Evolutionary conservation across 2,797 vertebrate species (phyloP).

Genomic region (Cichlasoma orientale): DNA sequence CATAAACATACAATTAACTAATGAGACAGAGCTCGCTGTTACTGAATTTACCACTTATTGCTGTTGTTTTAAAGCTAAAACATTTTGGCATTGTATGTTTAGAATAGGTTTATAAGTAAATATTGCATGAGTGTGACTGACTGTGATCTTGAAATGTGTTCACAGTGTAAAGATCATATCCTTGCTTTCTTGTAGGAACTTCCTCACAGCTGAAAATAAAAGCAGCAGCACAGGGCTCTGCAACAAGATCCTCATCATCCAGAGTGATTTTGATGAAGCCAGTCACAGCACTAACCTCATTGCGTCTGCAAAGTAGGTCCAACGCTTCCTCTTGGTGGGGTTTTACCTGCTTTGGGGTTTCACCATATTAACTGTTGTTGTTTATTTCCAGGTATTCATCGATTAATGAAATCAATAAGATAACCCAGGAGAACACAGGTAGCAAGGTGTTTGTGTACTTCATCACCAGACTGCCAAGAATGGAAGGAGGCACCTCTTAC

Average conservation of each 20-base stretch:
- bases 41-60: background rate
- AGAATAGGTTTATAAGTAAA: background rate
- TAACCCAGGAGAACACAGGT: constrained; percentile 53
- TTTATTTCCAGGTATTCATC: constrained; percentile 84
- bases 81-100: background rate
- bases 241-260: constrained; percentile 90
- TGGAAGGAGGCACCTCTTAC: constrained; percentile 87
- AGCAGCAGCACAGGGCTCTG: constrained; percentile 34
- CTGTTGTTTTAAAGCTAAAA: background rate
- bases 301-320: constrained; percentile 90
- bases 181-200: constrained; percentile 74
- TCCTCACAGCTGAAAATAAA: constrained; percentile 66
- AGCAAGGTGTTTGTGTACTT: constrained; percentile 87
- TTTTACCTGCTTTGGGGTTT: background rate
- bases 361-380: background rate
- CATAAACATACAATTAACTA: background rate
- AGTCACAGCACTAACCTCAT: constrained; percentile 87
- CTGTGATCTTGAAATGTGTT: background rate
- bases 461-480: constrained; percentile 90
- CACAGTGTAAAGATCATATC: background rate
- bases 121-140: background rate
- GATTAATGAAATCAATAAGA: constrained; percentile 93
- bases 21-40: background rate
- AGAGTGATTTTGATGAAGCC: constrained; percentile 89
- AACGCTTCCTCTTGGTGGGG: background rate